Conservation (phyloP, 2,113 vertebrate species). For the Suricata suricatta region DNA sequence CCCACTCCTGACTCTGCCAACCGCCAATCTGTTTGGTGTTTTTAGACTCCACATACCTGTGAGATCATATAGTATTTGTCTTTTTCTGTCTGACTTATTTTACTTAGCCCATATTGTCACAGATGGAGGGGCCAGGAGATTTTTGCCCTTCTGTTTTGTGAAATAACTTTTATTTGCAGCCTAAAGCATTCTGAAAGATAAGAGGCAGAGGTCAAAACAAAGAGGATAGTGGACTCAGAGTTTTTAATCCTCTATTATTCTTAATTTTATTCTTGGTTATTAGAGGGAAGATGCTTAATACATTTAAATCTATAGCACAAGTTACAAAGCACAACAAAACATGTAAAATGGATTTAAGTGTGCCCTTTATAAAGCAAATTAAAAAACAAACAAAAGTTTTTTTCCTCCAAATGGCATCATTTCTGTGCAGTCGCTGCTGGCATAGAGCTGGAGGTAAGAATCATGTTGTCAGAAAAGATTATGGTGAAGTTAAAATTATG, state of each 20-base stretch:
- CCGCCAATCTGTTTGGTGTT: neutral
- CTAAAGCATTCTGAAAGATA: slow-evolving; percentile 19
- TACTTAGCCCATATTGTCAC: neutral
- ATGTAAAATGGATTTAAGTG: neutral
- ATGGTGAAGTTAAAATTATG: slow-evolving; percentile 31
- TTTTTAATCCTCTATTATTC: slow-evolving; percentile 2
- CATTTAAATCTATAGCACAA: neutral
- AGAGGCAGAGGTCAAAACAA: neutral
- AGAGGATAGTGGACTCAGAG: neutral
- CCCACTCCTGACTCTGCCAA: neutral
- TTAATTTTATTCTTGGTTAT: neutral
- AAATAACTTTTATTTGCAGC: slow-evolving; percentile 22
- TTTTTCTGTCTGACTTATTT: neutral
- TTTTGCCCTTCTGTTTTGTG: neutral
- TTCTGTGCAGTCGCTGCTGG: neutral
- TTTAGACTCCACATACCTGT: neutral
- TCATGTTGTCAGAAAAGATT: neutral
- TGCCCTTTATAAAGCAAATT: slow-evolving; percentile 22
- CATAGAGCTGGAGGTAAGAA: neutral
- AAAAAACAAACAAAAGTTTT: neutral
- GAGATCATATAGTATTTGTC: neutral
- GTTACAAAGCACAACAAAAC: neutral
- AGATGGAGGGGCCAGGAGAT: neutral
- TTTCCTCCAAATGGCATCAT: neutral
- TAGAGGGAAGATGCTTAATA: slow-evolving; percentile 20